These are phyloP conservation scores for Thaleichthys pacificus DNA, from an alignment of 2,797 vertebrate genomes.

Conservation along the genomic window DNA sequence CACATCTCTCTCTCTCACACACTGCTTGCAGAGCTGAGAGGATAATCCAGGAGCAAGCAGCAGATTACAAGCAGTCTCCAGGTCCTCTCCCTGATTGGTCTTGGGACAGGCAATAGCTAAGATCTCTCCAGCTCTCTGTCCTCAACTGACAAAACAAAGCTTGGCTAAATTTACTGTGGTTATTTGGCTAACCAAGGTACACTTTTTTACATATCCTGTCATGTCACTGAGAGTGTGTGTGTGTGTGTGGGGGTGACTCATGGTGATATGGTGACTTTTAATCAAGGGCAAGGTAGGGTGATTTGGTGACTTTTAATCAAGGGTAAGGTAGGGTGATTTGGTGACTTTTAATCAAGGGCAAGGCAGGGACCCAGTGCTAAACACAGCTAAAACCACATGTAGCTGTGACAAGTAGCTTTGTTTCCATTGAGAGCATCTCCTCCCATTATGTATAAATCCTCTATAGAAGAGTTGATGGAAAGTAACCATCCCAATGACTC, in stretches of 20 bases:
- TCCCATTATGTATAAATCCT: too few species aligned
- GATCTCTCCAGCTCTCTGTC: slow-evolving; percentile 53
- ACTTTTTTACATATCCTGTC: not conserved
- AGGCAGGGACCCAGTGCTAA: too few species aligned
- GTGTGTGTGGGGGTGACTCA: not conserved
- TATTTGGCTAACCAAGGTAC: not conserved
- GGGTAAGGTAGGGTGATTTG: not conserved
- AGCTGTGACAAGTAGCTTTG: too few species aligned
- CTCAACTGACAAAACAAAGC: slow-evolving; percentile 61
- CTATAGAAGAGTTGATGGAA: too few species aligned
- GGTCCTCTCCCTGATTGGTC: slow-evolving; percentile 65
- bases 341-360: too few species aligned
- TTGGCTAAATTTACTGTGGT: slow-evolving; percentile 55
- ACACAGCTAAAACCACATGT: not conserved
- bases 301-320: not conserved
- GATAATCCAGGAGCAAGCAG: slow-evolving; percentile 77
- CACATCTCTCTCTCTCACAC: slow-evolving; percentile 24
- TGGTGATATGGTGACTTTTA: not conserved
- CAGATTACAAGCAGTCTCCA: slow-evolving; percentile 76
- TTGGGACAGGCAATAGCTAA: slow-evolving; percentile 30
- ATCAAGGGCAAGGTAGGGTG: not conserved
- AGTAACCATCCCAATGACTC: too few species aligned
- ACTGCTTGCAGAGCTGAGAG: slow-evolving; percentile 79
- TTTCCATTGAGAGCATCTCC: too few species aligned
- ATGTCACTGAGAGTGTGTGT: not conserved